These are phyloP conservation scores for Leptopilina myrica DNA, from an alignment of 2,888 invertebrate genomes.

Conservation along the genomic window DNA sequence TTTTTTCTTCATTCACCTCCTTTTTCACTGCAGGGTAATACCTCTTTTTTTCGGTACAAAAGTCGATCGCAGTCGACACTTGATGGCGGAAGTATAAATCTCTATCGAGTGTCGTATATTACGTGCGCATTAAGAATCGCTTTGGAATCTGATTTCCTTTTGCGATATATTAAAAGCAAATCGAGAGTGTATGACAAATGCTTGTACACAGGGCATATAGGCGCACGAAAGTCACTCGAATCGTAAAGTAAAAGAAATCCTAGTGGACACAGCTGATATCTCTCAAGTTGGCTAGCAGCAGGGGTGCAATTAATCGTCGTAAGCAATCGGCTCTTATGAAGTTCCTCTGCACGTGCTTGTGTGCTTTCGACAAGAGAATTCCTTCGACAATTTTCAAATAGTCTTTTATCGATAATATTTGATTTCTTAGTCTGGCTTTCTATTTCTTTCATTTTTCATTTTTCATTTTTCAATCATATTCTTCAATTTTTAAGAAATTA, in stretches of 20 bases:
- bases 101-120: constrained; percentile 31
- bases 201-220: not conserved
- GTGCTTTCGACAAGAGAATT: constrained; percentile 19
- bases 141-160: constrained; percentile 27
- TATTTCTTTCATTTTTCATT: no score
- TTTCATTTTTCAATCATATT: no score
- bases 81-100: constrained; percentile 37
- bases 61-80: constrained; percentile 37
- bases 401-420: constrained; percentile 11
- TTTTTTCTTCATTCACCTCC: not conserved
- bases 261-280: constrained; percentile 31
- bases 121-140: constrained; percentile 17
- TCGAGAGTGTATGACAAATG: constrained; percentile 34
- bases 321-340: constrained; percentile 62
- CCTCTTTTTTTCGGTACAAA: constrained; percentile 30
- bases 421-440: not conserved
- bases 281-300: constrained; percentile 56
- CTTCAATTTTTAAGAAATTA: no score
- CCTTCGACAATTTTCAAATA: constrained; percentile 18
- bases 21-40: constrained; percentile 3
- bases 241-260: constrained; percentile 22
- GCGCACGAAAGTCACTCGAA: constrained; percentile 28
- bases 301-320: constrained; percentile 68
- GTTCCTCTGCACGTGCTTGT: constrained; percentile 19
- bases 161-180: constrained; percentile 26